Conservation (phyloP, 2,113 vertebrate species). For the Aegithalos caudatus region DNA sequence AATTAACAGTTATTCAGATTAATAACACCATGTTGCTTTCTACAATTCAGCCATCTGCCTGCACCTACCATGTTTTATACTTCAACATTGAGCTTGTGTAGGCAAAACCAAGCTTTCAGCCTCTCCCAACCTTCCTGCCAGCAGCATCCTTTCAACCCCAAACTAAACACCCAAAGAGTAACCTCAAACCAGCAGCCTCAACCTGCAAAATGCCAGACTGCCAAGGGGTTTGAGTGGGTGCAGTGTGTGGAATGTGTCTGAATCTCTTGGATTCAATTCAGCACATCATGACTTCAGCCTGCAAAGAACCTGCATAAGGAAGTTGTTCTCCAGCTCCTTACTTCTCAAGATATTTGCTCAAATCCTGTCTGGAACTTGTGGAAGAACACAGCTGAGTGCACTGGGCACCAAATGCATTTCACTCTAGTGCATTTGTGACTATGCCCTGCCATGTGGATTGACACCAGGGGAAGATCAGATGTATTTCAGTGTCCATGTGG, state of each 20-base stretch:
- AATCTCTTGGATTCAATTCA: not conserved
- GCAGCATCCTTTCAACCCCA: not conserved
- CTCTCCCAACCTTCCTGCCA: not conserved
- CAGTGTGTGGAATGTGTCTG: too few species aligned
- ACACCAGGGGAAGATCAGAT: not conserved
- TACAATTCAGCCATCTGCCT: not conserved
- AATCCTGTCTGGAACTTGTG: not conserved
- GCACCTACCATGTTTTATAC: not conserved
- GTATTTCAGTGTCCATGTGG: not conserved
- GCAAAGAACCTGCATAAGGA: not conserved
- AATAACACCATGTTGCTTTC: not conserved
- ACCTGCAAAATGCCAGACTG: not conserved
- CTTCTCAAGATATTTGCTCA: not conserved
- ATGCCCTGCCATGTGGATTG: accelerated
- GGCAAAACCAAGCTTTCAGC: not conserved
- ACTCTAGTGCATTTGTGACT: not conserved
- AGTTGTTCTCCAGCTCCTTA: not conserved
- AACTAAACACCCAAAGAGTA: not conserved
- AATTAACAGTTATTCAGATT: not conserved
- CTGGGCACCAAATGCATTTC: not conserved
- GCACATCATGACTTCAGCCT: not conserved
- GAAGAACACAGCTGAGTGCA: not conserved
- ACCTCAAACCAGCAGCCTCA: not conserved
- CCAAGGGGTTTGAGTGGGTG: too few species aligned
- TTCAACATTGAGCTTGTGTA: not conserved